A percentile compares a stretch with the other conserved stretches of the same genome.
Conservation (phyloP, 2,113 vertebrate species). For the Elephas maximus region DNA sequence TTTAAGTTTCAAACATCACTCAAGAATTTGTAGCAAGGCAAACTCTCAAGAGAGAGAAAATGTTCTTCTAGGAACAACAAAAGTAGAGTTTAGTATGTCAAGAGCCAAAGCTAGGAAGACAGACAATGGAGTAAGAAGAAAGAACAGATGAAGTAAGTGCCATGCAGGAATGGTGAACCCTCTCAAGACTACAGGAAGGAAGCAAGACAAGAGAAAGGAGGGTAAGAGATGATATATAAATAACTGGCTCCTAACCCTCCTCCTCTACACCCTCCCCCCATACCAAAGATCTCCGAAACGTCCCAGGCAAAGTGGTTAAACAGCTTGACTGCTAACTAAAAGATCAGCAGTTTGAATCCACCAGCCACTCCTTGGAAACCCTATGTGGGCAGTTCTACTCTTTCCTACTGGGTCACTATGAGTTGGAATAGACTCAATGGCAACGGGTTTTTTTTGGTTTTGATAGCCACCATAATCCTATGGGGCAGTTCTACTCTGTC, state of each 20-base stretch:
- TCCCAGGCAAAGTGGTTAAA: too few species aligned
- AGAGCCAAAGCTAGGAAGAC: not conserved
- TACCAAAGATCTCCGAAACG: not conserved
- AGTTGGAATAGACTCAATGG: too few species aligned
- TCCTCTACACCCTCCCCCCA: not conserved
- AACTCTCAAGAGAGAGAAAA: not conserved
- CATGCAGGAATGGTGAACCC: not conserved
- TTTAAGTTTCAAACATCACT: not conserved
- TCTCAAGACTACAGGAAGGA: not conserved
- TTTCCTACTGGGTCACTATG: too few species aligned
- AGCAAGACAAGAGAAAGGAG: not conserved
- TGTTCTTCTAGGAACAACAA: not conserved
- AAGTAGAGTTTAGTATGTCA: slow-evolving; percentile 1
- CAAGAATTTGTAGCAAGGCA: not conserved
- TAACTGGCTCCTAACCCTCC: too few species aligned
- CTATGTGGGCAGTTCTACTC: too few species aligned
- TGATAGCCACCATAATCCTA: too few species aligned
- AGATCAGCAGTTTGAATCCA: too few species aligned
- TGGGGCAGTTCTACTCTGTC: too few species aligned
- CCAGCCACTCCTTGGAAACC: too few species aligned
- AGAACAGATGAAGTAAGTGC: not conserved
- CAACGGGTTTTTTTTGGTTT: too few species aligned
- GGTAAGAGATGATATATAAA: too few species aligned
- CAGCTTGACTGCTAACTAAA: too few species aligned
- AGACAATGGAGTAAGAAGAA: not conserved